Evolutionary conservation across 2,888 invertebrate genomes (phyloP), one percentile per base, ranked within the genome.

Genomic region (Ichneumoninae sp.): DNA sequence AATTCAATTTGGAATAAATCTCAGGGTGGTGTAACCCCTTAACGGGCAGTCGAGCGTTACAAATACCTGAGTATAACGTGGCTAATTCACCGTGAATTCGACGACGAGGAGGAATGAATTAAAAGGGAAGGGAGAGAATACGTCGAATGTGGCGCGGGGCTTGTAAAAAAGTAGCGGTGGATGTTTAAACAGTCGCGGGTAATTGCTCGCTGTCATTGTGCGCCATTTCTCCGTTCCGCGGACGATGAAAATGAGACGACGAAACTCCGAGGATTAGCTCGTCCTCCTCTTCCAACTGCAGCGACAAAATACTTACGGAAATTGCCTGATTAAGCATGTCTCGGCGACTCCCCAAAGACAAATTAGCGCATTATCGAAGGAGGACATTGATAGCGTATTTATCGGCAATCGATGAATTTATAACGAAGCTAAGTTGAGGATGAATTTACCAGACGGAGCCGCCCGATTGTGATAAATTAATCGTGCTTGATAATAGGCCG

Each of bases 201-300:
- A 89, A 91, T 91, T 90, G 90, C 89, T 86, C 87, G 89, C 87
- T 83, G 88, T 91, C 90, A 91, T 92, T 92, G 90, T 89, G 90
- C 89, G 90, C 90, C 91, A 90, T 91, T 91, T 90, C 90, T 83
- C 79, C 72, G 79, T 82, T 82, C 79, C 68, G 68, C 52, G 50
- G 30, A 54, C 69, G 76, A 81, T 62, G 54, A 54, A 82, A 83
- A 86, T 79, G 70, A 76, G 75, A 74, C 72, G 82, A 83, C 54
- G 54, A 71, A 44, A 69, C 74, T 44, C 54, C 50, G 80, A 71
- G 60, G 74, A 78, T 47, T 47, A 47, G 44, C 44, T 76, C 78
- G 79, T 79, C 66, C 22, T 60, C 74, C 84, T 82, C 78, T 80
- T 77, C 69, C 36, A 22, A 74, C 26, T 76, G 50, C 77, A 22